phyloP scores from a whole-genome alignment of 2,888 invertebrate genomes.

The Yponomeuta plumbellus region DNA sequence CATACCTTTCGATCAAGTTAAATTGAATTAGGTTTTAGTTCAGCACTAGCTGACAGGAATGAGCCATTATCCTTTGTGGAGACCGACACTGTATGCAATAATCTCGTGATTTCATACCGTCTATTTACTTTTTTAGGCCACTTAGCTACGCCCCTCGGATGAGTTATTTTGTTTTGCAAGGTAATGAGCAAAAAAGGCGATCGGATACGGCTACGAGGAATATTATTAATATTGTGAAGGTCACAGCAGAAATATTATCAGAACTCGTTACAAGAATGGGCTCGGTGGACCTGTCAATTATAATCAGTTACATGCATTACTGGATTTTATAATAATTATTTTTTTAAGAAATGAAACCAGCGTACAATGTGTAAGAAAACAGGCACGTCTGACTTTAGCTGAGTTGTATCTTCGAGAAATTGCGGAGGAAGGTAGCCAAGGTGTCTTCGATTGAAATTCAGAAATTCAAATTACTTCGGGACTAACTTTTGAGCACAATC shows the following conservation, averaged over 20 bases:
- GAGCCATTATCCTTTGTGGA: neutral
- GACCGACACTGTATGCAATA: slow-evolving; percentile 6
- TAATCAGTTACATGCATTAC: neutral
- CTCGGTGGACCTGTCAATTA: neutral
- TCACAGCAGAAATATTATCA: neutral
- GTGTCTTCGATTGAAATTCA: slow-evolving; percentile 57
- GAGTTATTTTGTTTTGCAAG: slow-evolving; percentile 33
- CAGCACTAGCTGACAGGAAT: slow-evolving; percentile 1
- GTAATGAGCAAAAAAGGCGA: slow-evolving; percentile 43
- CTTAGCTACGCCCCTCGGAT: slow-evolving; percentile 28
- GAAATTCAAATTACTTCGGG: slow-evolving; percentile 66
- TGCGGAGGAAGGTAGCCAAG: too few relatives aligned
- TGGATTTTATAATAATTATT: neutral
- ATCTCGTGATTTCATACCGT: slow-evolving; percentile 33
- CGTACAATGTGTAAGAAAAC: too few relatives aligned
- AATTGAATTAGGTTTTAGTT: slow-evolving; percentile 8
- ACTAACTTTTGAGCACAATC: slow-evolving; percentile 57
- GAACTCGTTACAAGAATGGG: neutral
- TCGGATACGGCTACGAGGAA: neutral
- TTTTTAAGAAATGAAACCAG: slow-evolving; percentile 10
- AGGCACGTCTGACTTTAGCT: too few relatives aligned
- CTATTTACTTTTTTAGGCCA: slow-evolving; percentile 41
- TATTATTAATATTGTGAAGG: neutral
- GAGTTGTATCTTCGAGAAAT: too few relatives aligned
- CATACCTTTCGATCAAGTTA: slow-evolving; percentile 2